Evolutionary conservation across 1,140 invertebrate genomes (phyloP).

Genomic region (Lasioglossum albipes): DNA sequence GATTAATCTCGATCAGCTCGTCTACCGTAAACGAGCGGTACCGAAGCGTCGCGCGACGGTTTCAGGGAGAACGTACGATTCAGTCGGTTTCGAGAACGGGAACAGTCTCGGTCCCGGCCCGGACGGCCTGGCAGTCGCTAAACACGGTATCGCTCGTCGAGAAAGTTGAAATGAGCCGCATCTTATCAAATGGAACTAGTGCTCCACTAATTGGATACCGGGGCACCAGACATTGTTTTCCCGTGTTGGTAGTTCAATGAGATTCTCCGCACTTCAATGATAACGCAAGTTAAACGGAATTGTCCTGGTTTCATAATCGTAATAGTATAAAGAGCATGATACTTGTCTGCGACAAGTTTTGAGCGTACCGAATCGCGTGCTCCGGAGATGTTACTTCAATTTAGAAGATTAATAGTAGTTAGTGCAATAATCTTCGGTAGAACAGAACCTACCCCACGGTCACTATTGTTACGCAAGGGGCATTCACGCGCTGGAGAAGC

Average conservation of each 20-base stretch:
- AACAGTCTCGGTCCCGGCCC: conserved; percentile 21
- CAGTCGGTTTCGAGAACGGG: conserved; percentile 35
- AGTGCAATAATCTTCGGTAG: no score
- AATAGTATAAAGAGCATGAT: no score
- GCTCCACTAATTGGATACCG: background rate
- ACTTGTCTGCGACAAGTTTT: no score
- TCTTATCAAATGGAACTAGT: background rate
- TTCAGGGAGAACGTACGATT: conserved; percentile 33
- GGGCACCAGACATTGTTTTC: background rate
- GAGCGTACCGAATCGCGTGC: no score
- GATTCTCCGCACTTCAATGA: no score
- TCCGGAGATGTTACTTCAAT: no score
- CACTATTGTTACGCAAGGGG: no score
- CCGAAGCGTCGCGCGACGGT: conserved; percentile 32
- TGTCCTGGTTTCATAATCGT: no score
- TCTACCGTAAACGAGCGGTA: conserved; percentile 52
- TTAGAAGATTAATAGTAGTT: no score
- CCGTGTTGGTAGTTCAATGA: background rate
- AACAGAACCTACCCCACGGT: no score
- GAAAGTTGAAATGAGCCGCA: background rate
- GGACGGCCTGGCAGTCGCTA: background rate
- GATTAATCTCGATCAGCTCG: conserved; percentile 63
- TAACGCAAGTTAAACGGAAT: no score
- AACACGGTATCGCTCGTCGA: background rate
- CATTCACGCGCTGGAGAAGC: no score